Conservation (phyloP, 92 coral and sea anemone species). For the Epizoanthus stellaris region DNA sequence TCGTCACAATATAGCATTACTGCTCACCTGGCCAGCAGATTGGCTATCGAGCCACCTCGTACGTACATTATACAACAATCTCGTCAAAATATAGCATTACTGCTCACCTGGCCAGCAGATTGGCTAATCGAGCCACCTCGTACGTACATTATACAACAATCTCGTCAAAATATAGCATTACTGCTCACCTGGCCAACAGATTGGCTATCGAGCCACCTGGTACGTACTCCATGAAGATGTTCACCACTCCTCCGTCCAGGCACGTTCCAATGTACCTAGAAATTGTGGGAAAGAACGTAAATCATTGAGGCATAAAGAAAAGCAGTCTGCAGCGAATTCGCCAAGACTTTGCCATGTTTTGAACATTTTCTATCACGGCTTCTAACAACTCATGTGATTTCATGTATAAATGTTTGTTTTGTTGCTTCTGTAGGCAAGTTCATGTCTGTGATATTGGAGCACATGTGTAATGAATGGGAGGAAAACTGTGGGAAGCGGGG, state of each 20-base stretch:
- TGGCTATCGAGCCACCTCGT: no score
- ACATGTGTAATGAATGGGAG: neutral
- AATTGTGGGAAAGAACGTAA: neutral
- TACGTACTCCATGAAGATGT: slow-evolving; percentile 96
- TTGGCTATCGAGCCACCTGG: slow-evolving; percentile 98
- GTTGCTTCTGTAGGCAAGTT: no score
- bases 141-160: slow-evolving; percentile 14
- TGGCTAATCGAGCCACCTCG: no score
- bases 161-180: neutral
- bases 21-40: no score
- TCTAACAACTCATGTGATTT: no score
- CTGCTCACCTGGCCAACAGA: slow-evolving; percentile 44
- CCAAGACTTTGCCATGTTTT: neutral
- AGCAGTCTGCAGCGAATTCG: neutral
- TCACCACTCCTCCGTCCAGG: slow-evolving; percentile 88
- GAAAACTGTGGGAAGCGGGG: neutral
- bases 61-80: slow-evolving; percentile 17
- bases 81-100: no score
- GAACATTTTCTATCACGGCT: no score
- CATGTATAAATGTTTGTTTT: no score
- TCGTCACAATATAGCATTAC: no score
- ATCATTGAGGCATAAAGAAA: neutral
- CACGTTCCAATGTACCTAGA: slow-evolving; percentile 93
- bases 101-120: no score
- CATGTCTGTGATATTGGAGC: no score